Base-by-base conservation (phyloP, 2,888 invertebrate genomes). In the Microctonus aethiopoides region DNA sequence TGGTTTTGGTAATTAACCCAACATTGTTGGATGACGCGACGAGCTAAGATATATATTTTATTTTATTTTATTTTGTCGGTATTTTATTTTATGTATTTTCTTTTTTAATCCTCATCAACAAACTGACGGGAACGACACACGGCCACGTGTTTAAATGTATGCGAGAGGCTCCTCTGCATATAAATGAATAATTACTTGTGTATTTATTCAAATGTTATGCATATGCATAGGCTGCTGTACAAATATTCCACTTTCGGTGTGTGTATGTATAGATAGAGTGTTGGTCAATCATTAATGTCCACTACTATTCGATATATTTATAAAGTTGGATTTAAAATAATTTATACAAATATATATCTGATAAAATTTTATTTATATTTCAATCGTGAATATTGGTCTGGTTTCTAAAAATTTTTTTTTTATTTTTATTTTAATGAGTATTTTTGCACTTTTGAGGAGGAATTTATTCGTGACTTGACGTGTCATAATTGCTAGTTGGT, bases 151-250 rank as follows among this genome's bases (percentile, higher is more conserved):
- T 6, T 24, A 1, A 26, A 5, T 54, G 16, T 54, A 20, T 54
- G 41, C 71, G 71, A 66, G 74, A 73, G 69, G 71, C 16, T 29
- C 29, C 34, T 75, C 72, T 75, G 73, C 75, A 75, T 75, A 73
- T 72, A 75, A 75, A 75, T 75, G 73, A 73, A 75, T 75, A 73
- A 73, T 73, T 73, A 71, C 69, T 70, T 74, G 72, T 74, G 74
- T 74, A 72, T 75, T 73, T 70, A 75, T 75, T 73, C 70, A 73
- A 75, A 75, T 75, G 72, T 63, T 71, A 72, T 72, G 74, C 75
- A 74, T 75, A 72, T 72, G 74, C 68, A 72, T 74, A 71, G 67
- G 66, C 70, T 73, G n/a, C 68, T 75, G 72, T 73, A 74, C 73
- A 74, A 73, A 74, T 74, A 74, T 74, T 54, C 26, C 26, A 24